These are phyloP conservation scores for Lepidurus arcticus DNA, from an alignment of 1,140 invertebrate species.

Conservation along the genomic window DNA sequence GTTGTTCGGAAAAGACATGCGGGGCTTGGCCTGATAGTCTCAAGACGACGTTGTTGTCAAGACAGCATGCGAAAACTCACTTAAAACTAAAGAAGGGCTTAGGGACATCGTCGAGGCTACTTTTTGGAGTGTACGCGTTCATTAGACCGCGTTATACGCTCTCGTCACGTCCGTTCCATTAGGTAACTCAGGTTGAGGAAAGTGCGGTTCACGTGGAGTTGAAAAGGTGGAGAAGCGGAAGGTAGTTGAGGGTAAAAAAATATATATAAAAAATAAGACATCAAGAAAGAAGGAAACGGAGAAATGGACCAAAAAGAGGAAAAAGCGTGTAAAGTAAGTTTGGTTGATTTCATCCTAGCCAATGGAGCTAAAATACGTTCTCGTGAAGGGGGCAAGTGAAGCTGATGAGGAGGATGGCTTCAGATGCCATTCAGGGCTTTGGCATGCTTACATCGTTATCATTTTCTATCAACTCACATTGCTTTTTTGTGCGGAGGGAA, in stretches of 20 bases:
- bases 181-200: too few species aligned
- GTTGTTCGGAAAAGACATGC: not conserved
- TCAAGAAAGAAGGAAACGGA: not conserved
- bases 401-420: conserved; percentile 15
- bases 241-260: not conserved
- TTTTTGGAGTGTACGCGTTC: not conserved
- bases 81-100: not conserved
- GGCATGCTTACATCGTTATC: conserved; percentile 21
- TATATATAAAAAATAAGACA: not conserved
- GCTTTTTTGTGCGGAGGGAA: not conserved
- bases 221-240: too few species aligned
- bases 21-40: not conserved
- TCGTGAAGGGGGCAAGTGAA: not conserved
- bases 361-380: not conserved
- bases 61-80: conserved; percentile 9
- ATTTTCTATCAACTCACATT: conserved; percentile 18
- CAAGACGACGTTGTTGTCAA: not conserved
- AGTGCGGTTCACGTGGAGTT: too few species aligned
- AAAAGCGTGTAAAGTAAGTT: not conserved
- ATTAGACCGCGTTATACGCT: not conserved
- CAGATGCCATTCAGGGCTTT: not conserved
- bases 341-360: not conserved
- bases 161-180: too few species aligned
- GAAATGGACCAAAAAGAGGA: not conserved
- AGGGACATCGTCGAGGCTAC: not conserved